Evolutionary conservation across 2,113 vertebrate species (phyloP).

Genomic region (Heloderma charlesbogerti): DNA sequence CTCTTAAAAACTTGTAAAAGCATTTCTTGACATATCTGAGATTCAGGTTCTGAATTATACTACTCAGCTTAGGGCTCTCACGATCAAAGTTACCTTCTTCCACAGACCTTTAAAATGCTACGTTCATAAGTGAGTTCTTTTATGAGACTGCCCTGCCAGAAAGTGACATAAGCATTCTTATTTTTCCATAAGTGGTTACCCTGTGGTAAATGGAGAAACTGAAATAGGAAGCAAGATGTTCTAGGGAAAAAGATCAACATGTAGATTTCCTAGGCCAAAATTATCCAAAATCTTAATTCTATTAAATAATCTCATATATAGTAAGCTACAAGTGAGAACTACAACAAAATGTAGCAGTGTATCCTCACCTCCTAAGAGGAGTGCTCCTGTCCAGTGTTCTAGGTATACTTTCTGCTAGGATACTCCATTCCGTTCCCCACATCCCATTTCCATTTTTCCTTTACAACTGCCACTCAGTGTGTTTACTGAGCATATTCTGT

Average conservation of each 20-base stretch:
- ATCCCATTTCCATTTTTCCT: not conserved
- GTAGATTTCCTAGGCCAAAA: constrained; percentile 17
- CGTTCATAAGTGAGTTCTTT: not conserved
- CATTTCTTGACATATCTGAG: constrained; percentile 38
- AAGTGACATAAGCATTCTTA: constrained; percentile 23
- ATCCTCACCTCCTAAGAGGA: too few species aligned
- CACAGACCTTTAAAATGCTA: not conserved
- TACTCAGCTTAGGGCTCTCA: constrained; percentile 17
- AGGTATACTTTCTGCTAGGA: not conserved
- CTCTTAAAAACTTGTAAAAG: constrained; percentile 51
- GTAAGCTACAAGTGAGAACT: not conserved
- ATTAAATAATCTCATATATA: not conserved
- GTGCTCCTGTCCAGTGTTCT: not conserved
- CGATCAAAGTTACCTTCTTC: not conserved
- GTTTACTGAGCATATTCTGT: not conserved
- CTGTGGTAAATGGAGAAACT: constrained; percentile 11
- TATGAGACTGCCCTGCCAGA: not conserved
- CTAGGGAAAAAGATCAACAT: not conserved
- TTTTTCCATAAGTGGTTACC: constrained; percentile 12
- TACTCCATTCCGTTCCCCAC: too few species aligned
- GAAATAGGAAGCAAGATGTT: not conserved
- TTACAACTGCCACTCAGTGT: not conserved
- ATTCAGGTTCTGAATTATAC: constrained; percentile 39
- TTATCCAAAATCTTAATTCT: constrained; percentile 10
- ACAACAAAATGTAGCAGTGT: too few species aligned